A percentile compares a stretch with the other conserved stretches of the same genome.
Evolutionary conservation across 1,140 invertebrate genomes (phyloP).

Genomic region (Plodia interpunctella): DNA sequence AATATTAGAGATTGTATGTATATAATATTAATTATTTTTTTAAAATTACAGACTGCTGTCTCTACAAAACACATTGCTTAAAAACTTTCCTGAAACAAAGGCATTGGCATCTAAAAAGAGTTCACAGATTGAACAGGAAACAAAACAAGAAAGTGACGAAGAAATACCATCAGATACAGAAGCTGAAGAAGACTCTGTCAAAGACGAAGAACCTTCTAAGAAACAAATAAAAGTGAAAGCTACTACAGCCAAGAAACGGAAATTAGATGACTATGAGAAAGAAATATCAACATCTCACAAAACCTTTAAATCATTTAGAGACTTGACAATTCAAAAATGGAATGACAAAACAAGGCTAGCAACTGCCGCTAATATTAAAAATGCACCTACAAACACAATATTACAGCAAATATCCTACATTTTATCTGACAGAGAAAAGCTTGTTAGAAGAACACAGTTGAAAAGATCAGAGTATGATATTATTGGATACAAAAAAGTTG

Average conservation of each 20-base stretch:
- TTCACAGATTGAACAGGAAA: conserved; percentile 32
- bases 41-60: conserved; percentile 57
- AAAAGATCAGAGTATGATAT: conserved; percentile 87
- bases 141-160: conserved; percentile 70
- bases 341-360: conserved; percentile 91
- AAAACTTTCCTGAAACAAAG: conserved; percentile 82
- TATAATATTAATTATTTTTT: conserved; percentile 17
- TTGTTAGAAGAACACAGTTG: conserved; percentile 89
- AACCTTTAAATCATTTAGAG: conserved; percentile 84
- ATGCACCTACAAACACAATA: conserved; percentile 83
- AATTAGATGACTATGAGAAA: conserved; percentile 80
- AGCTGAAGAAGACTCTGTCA: conserved; percentile 40
- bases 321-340: conserved; percentile 92
- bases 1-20: too few relatives aligned
- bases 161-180: conserved; percentile 66
- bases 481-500: conserved; percentile 78
- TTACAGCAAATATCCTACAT: conserved; percentile 93
- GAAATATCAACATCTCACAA: conserved; percentile 81
- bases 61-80: conserved; percentile 78
- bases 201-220: conserved; percentile 18
- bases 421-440: conserved; percentile 85
- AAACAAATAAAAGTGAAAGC: conserved; percentile 19
- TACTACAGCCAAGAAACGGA: conserved; percentile 76
- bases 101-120: conserved; percentile 36
- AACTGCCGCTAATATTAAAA: conserved; percentile 80